Percentiles rank a stretch among this genome's conserved stretches.
These are phyloP conservation scores for Cyphomyrmex costatus DNA, from an alignment of 1,140 invertebrate species.

Conservation along the genomic window DNA sequence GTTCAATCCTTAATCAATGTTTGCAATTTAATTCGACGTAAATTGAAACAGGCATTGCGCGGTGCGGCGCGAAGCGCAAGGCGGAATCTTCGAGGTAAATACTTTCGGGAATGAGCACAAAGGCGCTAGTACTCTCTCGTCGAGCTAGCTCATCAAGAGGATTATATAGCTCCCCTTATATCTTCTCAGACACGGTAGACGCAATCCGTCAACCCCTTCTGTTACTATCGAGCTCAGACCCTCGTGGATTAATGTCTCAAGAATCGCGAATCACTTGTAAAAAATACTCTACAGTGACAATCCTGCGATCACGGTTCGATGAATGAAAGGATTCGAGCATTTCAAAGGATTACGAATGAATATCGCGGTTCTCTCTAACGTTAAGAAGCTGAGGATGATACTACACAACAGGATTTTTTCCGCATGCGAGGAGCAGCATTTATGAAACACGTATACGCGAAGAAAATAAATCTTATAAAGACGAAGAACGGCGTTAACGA, in stretches of 20 bases:
- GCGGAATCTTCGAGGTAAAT: slow-evolving; percentile 57
- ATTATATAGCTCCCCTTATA: slow-evolving; percentile 58
- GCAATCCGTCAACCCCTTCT: slow-evolving; percentile 64
- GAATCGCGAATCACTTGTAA: slow-evolving; percentile 57
- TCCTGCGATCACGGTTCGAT: slow-evolving; percentile 16
- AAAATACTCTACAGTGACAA: slow-evolving; percentile 62
- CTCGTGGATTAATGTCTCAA: slow-evolving; percentile 55
- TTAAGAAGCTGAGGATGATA: background rate
- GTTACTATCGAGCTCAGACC: slow-evolving; percentile 29
- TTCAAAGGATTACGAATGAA: slow-evolving; percentile 1
- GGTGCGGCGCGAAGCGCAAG: slow-evolving; percentile 24
- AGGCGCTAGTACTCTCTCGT: slow-evolving; percentile 43
- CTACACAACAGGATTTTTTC: slow-evolving; percentile 13
- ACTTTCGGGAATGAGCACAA: slow-evolving; percentile 61
- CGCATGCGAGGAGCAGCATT: background rate
- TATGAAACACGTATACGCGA: background rate
- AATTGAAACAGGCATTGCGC: slow-evolving; percentile 53
- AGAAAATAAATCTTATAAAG: background rate
- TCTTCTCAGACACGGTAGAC: slow-evolving; percentile 41
- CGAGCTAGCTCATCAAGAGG: slow-evolving; percentile 68
- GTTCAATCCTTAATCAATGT: slow-evolving; percentile 48
- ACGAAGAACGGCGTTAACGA: background rate
- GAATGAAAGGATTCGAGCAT: slow-evolving; percentile 26
- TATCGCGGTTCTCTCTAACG: slow-evolving; percentile 2
- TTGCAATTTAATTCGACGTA: slow-evolving; percentile 61